Conservation (phyloP, 2,888 invertebrate species). For the Ptilodon capucinus region DNA sequence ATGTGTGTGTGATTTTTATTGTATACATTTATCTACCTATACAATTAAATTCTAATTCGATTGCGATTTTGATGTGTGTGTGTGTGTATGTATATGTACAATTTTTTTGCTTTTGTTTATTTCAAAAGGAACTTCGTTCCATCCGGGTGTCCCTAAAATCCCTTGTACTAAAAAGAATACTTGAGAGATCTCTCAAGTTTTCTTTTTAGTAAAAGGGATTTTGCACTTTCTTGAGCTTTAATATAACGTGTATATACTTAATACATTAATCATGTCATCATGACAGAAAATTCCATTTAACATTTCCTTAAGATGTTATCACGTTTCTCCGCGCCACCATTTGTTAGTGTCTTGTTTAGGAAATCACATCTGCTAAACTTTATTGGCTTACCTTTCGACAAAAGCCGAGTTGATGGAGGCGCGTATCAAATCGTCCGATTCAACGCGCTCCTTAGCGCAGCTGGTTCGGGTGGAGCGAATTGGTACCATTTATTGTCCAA, state of each 20-base stretch:
- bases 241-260: slow-evolving; percentile 19
- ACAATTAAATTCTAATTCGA: too few species aligned
- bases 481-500: slow-evolving; percentile 75
- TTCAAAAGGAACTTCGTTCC: too few species aligned
- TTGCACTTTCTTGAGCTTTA: slow-evolving; percentile 14
- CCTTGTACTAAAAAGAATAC: too few species aligned
- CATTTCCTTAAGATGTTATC: slow-evolving; percentile 55
- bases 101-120: too few species aligned
- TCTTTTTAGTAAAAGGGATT: slow-evolving; percentile 14
- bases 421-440: slow-evolving; percentile 79
- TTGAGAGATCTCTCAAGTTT: too few species aligned
- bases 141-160: too few species aligned
- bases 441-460: slow-evolving; percentile 76
- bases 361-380: slow-evolving; percentile 80
- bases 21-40: too few species aligned
- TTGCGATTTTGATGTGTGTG: too few species aligned
- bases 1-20: too few species aligned
- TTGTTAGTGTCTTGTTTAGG: slow-evolving; percentile 79
- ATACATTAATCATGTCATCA: slow-evolving; percentile 53
- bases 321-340: slow-evolving; percentile 60
- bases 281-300: slow-evolving; percentile 56
- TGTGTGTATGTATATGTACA: too few species aligned
- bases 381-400: slow-evolving; percentile 77
- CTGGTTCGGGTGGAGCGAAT: slow-evolving; percentile 77
- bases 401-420: slow-evolving; percentile 76